These are phyloP conservation scores for Chalcis sispes DNA, from an alignment of 2,888 invertebrate species.

Conservation along the genomic window DNA sequence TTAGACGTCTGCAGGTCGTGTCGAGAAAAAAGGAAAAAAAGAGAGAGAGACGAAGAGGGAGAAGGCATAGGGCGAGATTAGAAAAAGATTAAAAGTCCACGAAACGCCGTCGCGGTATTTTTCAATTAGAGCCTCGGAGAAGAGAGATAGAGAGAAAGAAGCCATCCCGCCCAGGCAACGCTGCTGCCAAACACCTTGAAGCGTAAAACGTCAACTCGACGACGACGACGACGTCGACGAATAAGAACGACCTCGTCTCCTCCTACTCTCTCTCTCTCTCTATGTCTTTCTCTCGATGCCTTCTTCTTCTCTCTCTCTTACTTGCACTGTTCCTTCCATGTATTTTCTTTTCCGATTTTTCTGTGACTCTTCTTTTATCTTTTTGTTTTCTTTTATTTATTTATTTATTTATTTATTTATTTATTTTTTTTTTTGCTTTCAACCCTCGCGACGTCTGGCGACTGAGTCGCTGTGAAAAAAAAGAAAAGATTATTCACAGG, in stretches of 20 bases:
- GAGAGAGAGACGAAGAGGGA: background rate
- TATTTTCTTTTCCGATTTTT: background rate
- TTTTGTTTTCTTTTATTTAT: conserved; percentile 5
- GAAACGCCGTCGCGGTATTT: conserved; percentile 56
- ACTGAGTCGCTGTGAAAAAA: too few relatives aligned
- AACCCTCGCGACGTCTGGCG: too few relatives aligned
- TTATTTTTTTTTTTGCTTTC: background rate
- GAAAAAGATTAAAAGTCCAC: conserved; percentile 56
- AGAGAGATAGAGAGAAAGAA: too few relatives aligned
- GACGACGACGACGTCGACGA: conserved; percentile 44
- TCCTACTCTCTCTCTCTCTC: conserved; percentile 27
- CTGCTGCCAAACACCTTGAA: conserved; percentile 54
- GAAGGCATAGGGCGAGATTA: conserved; percentile 48
- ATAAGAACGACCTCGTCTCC: conserved; percentile 51
- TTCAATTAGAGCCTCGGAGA: conserved; percentile 51
- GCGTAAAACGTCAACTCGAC: conserved; percentile 49
- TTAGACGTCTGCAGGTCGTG: conserved; percentile 33
- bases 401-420: too few relatives aligned
- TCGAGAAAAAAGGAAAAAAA: background rate
- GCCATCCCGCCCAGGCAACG: conserved; percentile 19
- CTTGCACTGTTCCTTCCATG: background rate
- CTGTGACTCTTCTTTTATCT: conserved; percentile 4
- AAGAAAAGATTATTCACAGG: conserved; percentile 22
- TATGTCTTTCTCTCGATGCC: conserved; percentile 14
- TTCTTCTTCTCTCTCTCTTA: background rate